Evolutionary conservation across 2,888 invertebrate genomes (phyloP), one percentile per base, ranked within the genome.

Genomic region (Plagodis dolabraria): DNA sequence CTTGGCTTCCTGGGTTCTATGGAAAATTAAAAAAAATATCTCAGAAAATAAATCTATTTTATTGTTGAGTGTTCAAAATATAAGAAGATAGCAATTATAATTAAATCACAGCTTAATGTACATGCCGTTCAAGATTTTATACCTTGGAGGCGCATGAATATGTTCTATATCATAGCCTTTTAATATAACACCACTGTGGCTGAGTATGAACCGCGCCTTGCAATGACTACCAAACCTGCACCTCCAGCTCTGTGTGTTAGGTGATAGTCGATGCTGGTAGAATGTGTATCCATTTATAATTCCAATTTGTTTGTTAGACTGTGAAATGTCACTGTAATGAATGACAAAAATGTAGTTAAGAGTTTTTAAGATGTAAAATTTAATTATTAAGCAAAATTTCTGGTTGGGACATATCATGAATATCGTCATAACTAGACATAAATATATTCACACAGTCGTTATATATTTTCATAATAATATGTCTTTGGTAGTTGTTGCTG

Each of bases 171-270:
- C 40, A 40, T 8, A 10, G 8, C 40, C 40, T 10, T 40, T 40
- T 10, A 40, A 5, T 10, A 40, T 8, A 10, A 33, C 5, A 0
- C 54, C 60, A 10, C 49, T 53, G 10, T 50, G 43, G 2, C 45
- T 55, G 6, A 63, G 45, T 5, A 53, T 65, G 22, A 70, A 60
- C 0, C 67, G 47, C 8, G 67, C 70, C n/a, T 66, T 65, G 57
- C 74, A 72, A 6, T 10, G 40, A 1, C 40, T 57, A 44, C 10
- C 48, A 5, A 57, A 62, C 0, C 72, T 74, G 43, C 77, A 77
- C 5, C 67, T 47, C 77, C 76, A 76, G 0, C 49, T 56, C 5
- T 64, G 36, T 0, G 64, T 45, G 9, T 33, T 35, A 7, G 22
- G 8, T 42, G 34, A 55, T 6, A 33, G 42, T 38, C 56, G 35